Base-by-base conservation (phyloP, 2,113 vertebrate genomes). In the Lichenostomus cassidix region DNA sequence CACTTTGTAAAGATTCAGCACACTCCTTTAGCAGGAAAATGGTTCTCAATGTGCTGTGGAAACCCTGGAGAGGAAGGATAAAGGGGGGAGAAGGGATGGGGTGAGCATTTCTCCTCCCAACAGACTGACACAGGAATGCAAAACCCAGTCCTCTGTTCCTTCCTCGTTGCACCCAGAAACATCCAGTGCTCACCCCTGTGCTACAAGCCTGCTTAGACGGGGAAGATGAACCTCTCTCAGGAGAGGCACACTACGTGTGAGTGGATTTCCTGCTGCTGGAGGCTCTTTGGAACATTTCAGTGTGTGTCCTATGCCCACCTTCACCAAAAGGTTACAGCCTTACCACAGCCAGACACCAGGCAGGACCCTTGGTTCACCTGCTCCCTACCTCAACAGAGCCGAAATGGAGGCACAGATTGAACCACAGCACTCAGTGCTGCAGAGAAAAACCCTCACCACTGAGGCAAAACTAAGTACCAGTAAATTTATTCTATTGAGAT, bases 121-220 rank as follows among this genome's bases (percentile, higher is more conserved):
- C 16, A 69, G 33, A n/a, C 13, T 7, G 24, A 24, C 14, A 2
- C 4, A 27, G 0, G 4, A 68, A 59, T 15, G 27, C 41, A 60
- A 52, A 86, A 83, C 18, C 3, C 35, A 33, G 6, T 25, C 29
- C 8, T 59, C 33, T 65, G 28, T 37, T 11, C 14, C 6, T 2
- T 53, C 74, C 35, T 29, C 1, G 0, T 1, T 42, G 28, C 9
- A 33, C 7, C 33, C 42, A 46, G 37, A 55, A 71, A 22, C 9
- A 63, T 10, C 19, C 24, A 20, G 14, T 5, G n/a, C 53, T 33
- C 46, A 83, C 12, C 29, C 11, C 37, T 29, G 7, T 3, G 8
- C 25, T 2, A 59, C 7, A 29, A 0, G 2, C 3, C 23, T 37
- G 29, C 14, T 2, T 12, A 12, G n/a, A 41, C 27, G 27, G 15